Conservation (phyloP, 2,888 invertebrate species). For the Drosophila maculinotata region DNA sequence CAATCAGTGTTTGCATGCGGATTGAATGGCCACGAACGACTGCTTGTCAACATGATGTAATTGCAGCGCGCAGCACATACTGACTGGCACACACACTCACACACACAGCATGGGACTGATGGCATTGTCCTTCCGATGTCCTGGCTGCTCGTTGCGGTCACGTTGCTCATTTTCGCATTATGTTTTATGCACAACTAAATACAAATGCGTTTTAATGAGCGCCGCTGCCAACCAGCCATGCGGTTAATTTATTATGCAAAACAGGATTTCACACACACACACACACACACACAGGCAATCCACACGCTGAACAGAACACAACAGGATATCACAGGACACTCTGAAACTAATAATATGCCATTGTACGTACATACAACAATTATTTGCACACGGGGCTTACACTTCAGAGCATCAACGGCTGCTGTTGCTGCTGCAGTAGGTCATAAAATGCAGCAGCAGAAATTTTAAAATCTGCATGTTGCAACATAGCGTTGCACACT, state of each 20-base stretch:
- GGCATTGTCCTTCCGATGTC: conserved; percentile 28
- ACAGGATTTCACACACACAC: conserved; percentile 49
- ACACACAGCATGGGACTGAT: conserved; percentile 26
- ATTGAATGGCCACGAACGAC: conserved; percentile 3
- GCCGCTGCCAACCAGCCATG: conserved; percentile 57
- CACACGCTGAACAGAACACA: background rate
- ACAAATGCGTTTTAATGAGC: conserved; percentile 80
- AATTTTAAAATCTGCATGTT: conserved; percentile 33
- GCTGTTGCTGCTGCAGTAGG: conserved; percentile 16
- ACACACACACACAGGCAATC: background rate
- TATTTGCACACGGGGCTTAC: conserved; percentile 59
- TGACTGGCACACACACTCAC: background rate
- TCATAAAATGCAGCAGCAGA: conserved; percentile 67
- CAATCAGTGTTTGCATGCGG: background rate
- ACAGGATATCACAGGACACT: conserved; percentile 18
- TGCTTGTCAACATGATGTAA: conserved; percentile 49
- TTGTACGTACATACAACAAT: conserved; percentile 71
- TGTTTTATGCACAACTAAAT: conserved; percentile 79
- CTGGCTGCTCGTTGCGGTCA: conserved; percentile 52
- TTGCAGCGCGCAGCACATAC: conserved; percentile 29
- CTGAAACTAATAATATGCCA: conserved; percentile 67
- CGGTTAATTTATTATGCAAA: conserved; percentile 79
- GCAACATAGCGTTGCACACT: conserved; percentile 54
- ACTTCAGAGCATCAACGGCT: conserved; percentile 19
- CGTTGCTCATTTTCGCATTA: conserved; percentile 77